Base-by-base conservation (phyloP, 2,888 invertebrate genomes). In the Drosophila merina region DNA sequence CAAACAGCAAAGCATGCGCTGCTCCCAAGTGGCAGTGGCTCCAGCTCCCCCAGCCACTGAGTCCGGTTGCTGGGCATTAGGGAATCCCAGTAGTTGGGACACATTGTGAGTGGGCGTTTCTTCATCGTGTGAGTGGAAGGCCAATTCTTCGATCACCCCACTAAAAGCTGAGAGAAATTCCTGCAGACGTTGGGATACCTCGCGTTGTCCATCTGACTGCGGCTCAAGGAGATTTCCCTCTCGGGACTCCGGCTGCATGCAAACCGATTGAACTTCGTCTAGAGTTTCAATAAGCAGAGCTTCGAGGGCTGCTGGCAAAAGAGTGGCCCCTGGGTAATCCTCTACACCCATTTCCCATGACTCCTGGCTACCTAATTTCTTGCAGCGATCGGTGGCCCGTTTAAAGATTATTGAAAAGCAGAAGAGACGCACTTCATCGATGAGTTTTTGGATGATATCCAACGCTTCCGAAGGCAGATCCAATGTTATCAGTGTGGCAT, bases 391-490 rank as follows among this genome's bases (percentile, higher is more conserved):
- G 14, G 95, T 95, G 0, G 97, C 95, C 85, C 97, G 96, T 86
- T 96, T 96, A 62, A 98, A 95, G 74, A 98, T 94, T 69, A 96
- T 95, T 7, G 95, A 94, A 93, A 98, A 95, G 77, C 97, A 97
- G 90, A 97, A 96, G 59, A 97, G 93, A 74, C 97, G 94, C 85
- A 98, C 94, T 90, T 98, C 97, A 90, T 97, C 95, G 75, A 98
- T 95, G 45, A 98, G 94, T 75, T 94, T 94, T 86, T 96, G 96
- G 54, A 98, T 95, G 67, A 97, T 95, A 79, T 96, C 96, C 57
- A 97, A 92, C 4, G 97, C 97, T 91, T 98, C 97, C 57, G 95
- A 95, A 0, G 97, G 97, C 63, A 98, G 92, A 91, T 98, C 98
- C 38, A 98, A 92, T 66, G 96, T 95, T 75, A 97, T 95, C 25